Base-by-base conservation (phyloP, 2,797 vertebrate genomes). In the Lophotriccus pileatus region DNA sequence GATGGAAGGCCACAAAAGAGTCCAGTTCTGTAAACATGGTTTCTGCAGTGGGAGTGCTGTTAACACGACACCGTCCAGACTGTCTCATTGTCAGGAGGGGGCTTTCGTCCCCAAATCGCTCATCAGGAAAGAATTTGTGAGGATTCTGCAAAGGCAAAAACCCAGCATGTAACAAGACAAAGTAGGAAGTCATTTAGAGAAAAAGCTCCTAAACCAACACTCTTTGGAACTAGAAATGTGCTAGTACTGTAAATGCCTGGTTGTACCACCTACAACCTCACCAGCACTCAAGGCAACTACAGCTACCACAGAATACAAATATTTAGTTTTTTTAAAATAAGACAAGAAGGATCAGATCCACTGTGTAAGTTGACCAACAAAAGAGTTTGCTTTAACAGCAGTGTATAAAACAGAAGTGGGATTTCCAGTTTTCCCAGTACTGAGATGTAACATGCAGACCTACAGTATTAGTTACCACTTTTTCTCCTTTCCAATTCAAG, bases 41-140 rank as follows among this genome's bases (percentile, higher is more conserved):
- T 98, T 99, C 99, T 97, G 98, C 98, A 92, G 99, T 96, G 47
- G 99, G 99, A 77, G 99, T 99, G 95, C 99, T 99, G 98, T 99
- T 99, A 78, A 99, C 98, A 0, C 99, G 98, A 93, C 99, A 99
- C 72, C 99, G 98, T 85, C 99, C 98, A 76, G 99, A 98, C 97
- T 99, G 99, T 75, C 99, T 98, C 97, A 99, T 78, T n/a, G 99
- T 98, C 97, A 99, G 97, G 77, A 99, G 98, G 0, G 99, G 99
- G 98, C 99, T 99, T 98, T 99, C 99, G 2, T 99, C 99, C 90
- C 99, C 99, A 94, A 99, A 99, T 34, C 99, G 98, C 94, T 99
- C 99, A 64, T 99, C 99, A 4, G 99, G 99, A 96, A 99, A 99
- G 98, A 99, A 99, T 97, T 99, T 99, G 98, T 99, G 99, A 30